Evolutionary conservation across 30 jellyfish, hydroid and myxozoan species (phyloP), one percentile per base, ranked within the genome.

Genomic region (Aurelia aurita complex sp. Pacific): DNA sequence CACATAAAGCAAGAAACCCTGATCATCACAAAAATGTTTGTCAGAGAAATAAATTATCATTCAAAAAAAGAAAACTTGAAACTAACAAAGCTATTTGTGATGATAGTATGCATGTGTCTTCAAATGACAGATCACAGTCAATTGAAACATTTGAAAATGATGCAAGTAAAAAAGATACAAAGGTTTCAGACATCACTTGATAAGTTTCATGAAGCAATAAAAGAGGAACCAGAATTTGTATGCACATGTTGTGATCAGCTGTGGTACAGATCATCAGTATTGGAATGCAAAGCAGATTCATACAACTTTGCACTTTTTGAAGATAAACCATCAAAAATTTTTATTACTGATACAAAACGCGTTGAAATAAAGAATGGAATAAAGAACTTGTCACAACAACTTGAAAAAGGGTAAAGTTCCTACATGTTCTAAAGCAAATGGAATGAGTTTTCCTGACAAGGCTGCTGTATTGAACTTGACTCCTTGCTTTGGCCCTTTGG

Each of bases 241-340:
- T 76, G 86, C 8, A 76, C 79, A 12, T 42, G 86, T 52, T 76
- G 80, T 57, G 60, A 50, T 52, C 86, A 76, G 63, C 67, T 76
- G 59, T 76, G 86, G 86, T 76, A 29, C 38, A 76, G 75, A 57
- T 36, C 82, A 19, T 11, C 29, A n/a, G 82, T 72, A 9, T 16
- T 72, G 10, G 67, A 13, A 11, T 19, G 82, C 51, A 29, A 68
- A 23, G 33, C 43, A 13, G 43, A 38, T 66, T 66, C 86, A 76
- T n/a, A 18, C 75, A 42, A 50, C 0, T 12, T 14, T 51, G 59
- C 1, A 76, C 35, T 1, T 17, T 18, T 18, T 35, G 46, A 16
- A 18, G 34, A 73, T n/a, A 73, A 16, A 73, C 35, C 72, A 73
- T 50, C 35, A 5, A 51, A 7, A 13, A 18, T 14, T 17, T 36